phyloP scores from a whole-genome alignment of 2,888 invertebrate genomes.

The Amphipyra berbera region DNA sequence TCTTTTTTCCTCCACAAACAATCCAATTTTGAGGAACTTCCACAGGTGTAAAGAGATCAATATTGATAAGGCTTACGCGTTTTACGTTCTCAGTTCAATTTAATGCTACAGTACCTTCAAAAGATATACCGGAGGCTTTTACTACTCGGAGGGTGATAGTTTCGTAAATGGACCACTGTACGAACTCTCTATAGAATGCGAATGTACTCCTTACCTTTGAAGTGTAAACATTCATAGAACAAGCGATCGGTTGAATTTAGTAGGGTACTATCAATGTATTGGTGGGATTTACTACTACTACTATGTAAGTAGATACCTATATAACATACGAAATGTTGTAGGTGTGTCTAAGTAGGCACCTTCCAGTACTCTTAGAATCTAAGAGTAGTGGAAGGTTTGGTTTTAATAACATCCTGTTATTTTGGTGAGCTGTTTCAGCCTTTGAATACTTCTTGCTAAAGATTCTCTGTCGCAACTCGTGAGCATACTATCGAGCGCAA shows the following conservation, averaged over 20 bases:
- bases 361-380: too few relatives aligned
- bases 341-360: too few relatives aligned
- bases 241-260: slow-evolving; percentile 20
- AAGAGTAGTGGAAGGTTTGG: background rate
- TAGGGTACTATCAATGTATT: slow-evolving; percentile 26
- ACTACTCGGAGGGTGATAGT: slow-evolving; percentile 35
- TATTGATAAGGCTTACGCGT: slow-evolving; percentile 33
- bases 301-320: too few relatives aligned
- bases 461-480: too few relatives aligned
- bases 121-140: slow-evolving; percentile 28
- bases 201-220: slow-evolving; percentile 42
- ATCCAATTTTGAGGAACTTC: slow-evolving; percentile 16
- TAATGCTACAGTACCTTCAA: slow-evolving; percentile 35
- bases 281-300: slow-evolving; percentile 24
- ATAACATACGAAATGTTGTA: too few relatives aligned
- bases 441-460: too few relatives aligned
- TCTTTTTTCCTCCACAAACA: slow-evolving; percentile 12
- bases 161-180: slow-evolving; percentile 26
- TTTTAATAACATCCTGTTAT: background rate
- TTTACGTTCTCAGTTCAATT: slow-evolving; percentile 40
- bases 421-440: too few relatives aligned
- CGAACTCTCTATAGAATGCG: slow-evolving; percentile 20
- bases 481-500: too few relatives aligned
- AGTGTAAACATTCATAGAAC: slow-evolving; percentile 27
- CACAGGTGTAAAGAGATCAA: slow-evolving; percentile 44